Base-by-base conservation (phyloP, 2,113 vertebrate species). In the Xiphophorus maculatus region DNA sequence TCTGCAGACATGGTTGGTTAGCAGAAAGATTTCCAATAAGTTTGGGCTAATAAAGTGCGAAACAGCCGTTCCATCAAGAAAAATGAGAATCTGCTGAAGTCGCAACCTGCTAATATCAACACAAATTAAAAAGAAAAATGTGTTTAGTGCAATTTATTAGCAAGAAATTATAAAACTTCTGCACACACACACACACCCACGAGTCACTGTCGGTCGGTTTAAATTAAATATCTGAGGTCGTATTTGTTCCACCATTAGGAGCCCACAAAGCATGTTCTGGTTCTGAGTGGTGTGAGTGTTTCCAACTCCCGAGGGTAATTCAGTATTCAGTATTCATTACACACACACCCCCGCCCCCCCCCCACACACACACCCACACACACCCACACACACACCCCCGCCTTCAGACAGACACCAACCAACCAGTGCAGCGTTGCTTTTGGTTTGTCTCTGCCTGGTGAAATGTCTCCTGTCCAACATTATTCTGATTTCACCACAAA, bases 241-340 rank as follows among this genome's bases (percentile, higher is more conserved):
- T 64, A 40, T 54, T 44, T 29, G 28, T 48, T 51, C 40, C 17
- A 60, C 44, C 63, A 29, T 75, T 72, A 81, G 72, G 69, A 71
- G 67, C 22, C 51, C 44, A 63, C 37, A 51, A 37, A 80, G 51
- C 68, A 27, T 70, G 61, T 84, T 88, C 66, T 66, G 76, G 80
- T 69, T 60, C 35, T 65, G 70, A 44, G 75, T 40, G 25, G 61
- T 67, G 65, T 73, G 73, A 69, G 74, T 73, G 29, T 14, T 65
- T 37, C 13, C 22, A 64, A 62, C 51, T 79, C 87, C 73, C 7
- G 54, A 0, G 89, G 86, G 86, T 89, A 80, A 89, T 90, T 67
- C 77, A 87, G 66, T 82, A 92, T 89, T 89, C 83, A 89, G n/a
- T n/a, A n/a, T n/a, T n/a, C n/a, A n/a, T n/a, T n/a, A n/a, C n/a